phyloP scores from a whole-genome alignment of 2,888 invertebrate species.

The Criorhina ranunculi region DNA sequence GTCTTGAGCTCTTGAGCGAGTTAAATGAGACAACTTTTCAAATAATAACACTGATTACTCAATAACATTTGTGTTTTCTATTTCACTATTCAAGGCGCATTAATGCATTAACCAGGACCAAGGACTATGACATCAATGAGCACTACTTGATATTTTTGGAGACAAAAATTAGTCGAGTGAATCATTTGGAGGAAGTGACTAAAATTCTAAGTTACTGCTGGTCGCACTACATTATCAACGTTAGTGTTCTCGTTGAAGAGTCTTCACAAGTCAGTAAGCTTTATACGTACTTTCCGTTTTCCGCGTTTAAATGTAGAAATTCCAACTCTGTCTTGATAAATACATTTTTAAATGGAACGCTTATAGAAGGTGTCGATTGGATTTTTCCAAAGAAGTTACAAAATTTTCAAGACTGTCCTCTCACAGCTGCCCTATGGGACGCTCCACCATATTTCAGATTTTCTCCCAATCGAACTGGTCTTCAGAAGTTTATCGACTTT shows the following conservation, averaged over 20 bases:
- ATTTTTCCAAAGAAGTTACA: constrained; percentile 77
- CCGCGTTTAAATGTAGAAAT: constrained; percentile 54
- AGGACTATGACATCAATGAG: constrained; percentile 75
- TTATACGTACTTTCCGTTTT: constrained; percentile 77
- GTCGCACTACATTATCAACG: constrained; percentile 77
- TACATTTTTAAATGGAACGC: constrained; percentile 36
- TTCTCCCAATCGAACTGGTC: constrained; percentile 33
- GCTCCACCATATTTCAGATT: constrained; percentile 77
- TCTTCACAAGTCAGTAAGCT: constrained; percentile 43
- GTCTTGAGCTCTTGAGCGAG: too few relatives aligned
- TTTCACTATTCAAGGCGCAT: constrained; percentile 32
- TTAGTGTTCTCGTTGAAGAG: constrained; percentile 68
- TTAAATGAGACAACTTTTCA: too few relatives aligned
- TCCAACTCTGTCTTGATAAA: constrained; percentile 57
- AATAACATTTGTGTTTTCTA: neutral
- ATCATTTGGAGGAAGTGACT: neutral
- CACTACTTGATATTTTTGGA: constrained; percentile 73
- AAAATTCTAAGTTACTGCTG: constrained; percentile 76
- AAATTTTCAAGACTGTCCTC: constrained; percentile 70
- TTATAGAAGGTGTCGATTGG: neutral
- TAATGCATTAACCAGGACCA: constrained; percentile 47
- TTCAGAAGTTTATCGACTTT: constrained; percentile 74
- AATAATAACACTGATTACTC: too few relatives aligned
- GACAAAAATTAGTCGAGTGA: neutral
- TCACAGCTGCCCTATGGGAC: constrained; percentile 76